Conservation (phyloP, 2,113 vertebrate species). For the Pygoscelis antarcticus region DNA sequence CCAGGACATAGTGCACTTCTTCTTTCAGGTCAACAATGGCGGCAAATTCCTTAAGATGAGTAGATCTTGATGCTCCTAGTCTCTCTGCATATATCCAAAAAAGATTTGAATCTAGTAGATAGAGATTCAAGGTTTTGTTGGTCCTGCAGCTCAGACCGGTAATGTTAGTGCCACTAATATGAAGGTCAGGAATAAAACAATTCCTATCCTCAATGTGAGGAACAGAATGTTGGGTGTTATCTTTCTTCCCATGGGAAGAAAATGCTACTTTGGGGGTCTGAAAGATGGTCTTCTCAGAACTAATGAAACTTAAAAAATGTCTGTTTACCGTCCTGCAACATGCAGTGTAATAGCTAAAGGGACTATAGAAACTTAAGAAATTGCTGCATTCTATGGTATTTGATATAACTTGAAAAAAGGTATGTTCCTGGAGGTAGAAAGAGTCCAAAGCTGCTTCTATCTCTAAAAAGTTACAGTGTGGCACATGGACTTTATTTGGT, state of each 20-base stretch:
- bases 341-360: slow-evolving; percentile 86
- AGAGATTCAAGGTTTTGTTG: slow-evolving; percentile 95
- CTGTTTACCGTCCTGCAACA: slow-evolving; percentile 85
- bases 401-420: slow-evolving; percentile 71
- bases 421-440: slow-evolving; percentile 82
- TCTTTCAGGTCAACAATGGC: slow-evolving; percentile 91
- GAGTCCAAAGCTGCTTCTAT: slow-evolving; percentile 80
- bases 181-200: slow-evolving; percentile 40
- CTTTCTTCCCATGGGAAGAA: slow-evolving; percentile 75
- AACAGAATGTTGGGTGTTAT: slow-evolving; percentile 39
- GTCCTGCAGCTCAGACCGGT: slow-evolving; percentile 90
- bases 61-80: slow-evolving; percentile 81
- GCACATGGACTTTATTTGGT: slow-evolving; percentile 62
- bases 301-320: slow-evolving; percentile 53
- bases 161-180: slow-evolving; percentile 61
- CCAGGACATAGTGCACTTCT: slow-evolving; percentile 91
- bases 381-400: slow-evolving; percentile 80
- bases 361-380: slow-evolving; percentile 84
- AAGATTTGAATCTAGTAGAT: slow-evolving; percentile 88
- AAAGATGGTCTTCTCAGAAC: slow-evolving; percentile 57
- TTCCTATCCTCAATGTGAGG: slow-evolving; percentile 83
- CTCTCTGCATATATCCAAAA: slow-evolving; percentile 91
- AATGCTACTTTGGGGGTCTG: slow-evolving; percentile 47
- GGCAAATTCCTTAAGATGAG: slow-evolving; percentile 78
- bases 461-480: slow-evolving; percentile 73